These are phyloP conservation scores for Nerophis lumbriciformis DNA, from an alignment of 2,113 vertebrate genomes.

Conservation along the genomic window DNA sequence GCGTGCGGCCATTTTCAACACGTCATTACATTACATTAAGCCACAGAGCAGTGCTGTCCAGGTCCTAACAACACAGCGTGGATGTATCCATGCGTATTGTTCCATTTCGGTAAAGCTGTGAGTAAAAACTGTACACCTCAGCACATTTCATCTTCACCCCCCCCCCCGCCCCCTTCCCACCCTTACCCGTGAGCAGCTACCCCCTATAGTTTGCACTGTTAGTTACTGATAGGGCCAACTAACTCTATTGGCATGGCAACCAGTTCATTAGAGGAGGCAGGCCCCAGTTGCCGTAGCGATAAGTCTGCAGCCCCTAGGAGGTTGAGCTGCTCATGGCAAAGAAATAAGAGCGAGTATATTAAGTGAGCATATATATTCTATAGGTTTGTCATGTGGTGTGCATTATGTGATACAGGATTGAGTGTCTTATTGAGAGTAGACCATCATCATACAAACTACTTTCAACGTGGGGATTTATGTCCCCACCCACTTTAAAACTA, in stretches of 20 bases:
- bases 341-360: constrained; percentile 11
- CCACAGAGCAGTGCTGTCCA: constrained; percentile 9
- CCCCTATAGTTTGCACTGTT: not conserved
- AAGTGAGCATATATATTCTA: not conserved
- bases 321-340: constrained; percentile 44
- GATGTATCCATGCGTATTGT: constrained; percentile 27
- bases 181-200: not conserved
- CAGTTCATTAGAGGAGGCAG: constrained; percentile 67
- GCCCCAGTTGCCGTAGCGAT: constrained; percentile 66
- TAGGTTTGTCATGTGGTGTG: constrained; percentile 8
- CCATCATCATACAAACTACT: constrained; percentile 23
- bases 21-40: not conserved
- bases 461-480: constrained; percentile 13
- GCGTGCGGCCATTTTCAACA: constrained; percentile 11
- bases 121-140: constrained; percentile 58
- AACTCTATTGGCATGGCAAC: constrained; percentile 73
- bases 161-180: not conserved
- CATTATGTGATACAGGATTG: not conserved
- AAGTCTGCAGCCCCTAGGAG: constrained; percentile 62
- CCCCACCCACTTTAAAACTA: not conserved
- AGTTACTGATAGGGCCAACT: constrained; percentile 16
- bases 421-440: constrained; percentile 15
- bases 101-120: constrained; percentile 35
- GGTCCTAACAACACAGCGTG: constrained; percentile 7
- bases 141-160: constrained; percentile 33